Percentiles rank a stretch among this genome's conserved stretches.
These are phyloP conservation scores for Motacilla alba DNA, from an alignment of 2,113 vertebrate genomes.

Conservation along the genomic window DNA sequence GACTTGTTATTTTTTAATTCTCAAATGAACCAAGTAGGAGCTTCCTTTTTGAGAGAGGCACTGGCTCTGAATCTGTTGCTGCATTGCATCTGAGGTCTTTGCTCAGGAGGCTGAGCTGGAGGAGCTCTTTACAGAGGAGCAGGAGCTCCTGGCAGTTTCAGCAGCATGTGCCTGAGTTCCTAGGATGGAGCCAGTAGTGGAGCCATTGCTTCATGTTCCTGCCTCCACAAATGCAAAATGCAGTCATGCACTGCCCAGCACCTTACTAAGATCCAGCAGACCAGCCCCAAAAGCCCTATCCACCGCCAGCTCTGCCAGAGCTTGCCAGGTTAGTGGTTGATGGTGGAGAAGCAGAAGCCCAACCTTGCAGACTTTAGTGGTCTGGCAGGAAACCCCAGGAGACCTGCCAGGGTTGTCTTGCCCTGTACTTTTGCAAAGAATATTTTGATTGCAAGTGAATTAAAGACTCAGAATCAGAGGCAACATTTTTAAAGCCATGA, in stretches of 20 bases:
- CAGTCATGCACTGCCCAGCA: not conserved
- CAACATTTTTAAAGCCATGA: not conserved
- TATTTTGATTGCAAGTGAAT: not conserved
- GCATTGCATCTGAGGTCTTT: not conserved
- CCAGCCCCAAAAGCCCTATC: not conserved
- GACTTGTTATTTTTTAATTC: not conserved
- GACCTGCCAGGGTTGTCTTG: rapidly evolving
- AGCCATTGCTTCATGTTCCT: not conserved
- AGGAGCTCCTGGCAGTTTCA: not conserved
- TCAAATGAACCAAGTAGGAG: not conserved
- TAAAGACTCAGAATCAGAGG: not conserved
- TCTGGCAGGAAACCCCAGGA: not conserved
- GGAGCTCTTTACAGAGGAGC: not conserved
- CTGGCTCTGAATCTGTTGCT: rapidly evolving
- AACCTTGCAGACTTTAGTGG: not conserved
- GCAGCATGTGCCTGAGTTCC: not conserved
- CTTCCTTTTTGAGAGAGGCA: not conserved
- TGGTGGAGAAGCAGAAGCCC: not conserved
- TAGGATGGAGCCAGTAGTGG: not conserved
- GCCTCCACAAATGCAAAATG: not conserved
- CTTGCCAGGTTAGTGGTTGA: not conserved
- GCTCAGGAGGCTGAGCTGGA: not conserved
- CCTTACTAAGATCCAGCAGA: not conserved
- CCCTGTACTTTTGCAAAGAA: not conserved
- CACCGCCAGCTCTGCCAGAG: not conserved